These are phyloP conservation scores for Cantharis rustica DNA, from an alignment of 2,888 invertebrate species.

Conservation along the genomic window DNA sequence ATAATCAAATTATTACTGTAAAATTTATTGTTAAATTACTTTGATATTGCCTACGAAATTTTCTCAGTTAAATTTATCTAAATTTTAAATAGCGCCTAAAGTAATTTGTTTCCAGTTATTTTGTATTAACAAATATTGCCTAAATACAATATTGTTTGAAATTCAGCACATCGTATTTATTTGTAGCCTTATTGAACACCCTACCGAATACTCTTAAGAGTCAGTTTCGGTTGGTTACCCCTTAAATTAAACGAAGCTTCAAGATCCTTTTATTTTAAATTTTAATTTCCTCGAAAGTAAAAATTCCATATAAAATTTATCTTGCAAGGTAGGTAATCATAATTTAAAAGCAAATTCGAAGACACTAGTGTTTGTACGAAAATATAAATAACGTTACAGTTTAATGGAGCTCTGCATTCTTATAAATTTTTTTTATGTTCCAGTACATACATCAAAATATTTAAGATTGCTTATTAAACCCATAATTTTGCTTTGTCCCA, in stretches of 20 bases:
- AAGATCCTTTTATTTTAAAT: background rate
- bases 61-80: no score
- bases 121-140: no score
- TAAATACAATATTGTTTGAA: background rate
- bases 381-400: slow-evolving; percentile 7
- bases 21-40: no score
- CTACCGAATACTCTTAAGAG: background rate
- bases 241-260: background rate
- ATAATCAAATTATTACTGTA: no score
- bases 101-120: no score
- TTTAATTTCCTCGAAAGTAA: background rate
- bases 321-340: slow-evolving; percentile 15
- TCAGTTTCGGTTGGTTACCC: background rate
- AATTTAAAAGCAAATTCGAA: slow-evolving; percentile 15
- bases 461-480: background rate
- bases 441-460: background rate
- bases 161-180: background rate
- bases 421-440: background rate
- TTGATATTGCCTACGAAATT: no score
- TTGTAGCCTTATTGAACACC: no score
- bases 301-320: slow-evolving; percentile 10
- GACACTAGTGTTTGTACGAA: slow-evolving; percentile 10
- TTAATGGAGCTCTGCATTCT: slow-evolving; percentile 16
- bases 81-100: no score
- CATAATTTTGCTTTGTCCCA: background rate